Conservation (phyloP, 2,113 vertebrate genomes). For the Boleophthalmus pectinirostris region DNA sequence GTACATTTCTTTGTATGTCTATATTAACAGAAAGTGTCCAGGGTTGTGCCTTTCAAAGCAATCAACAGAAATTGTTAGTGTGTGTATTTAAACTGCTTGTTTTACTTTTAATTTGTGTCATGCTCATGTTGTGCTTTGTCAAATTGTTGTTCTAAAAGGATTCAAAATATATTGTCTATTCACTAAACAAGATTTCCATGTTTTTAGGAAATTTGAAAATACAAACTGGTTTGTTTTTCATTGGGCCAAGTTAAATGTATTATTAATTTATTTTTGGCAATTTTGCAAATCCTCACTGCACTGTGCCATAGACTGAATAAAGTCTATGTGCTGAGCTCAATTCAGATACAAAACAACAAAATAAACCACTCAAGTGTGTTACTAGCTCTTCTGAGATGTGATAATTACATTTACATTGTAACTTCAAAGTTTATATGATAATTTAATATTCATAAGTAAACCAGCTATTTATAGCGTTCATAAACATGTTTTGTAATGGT, state of each 20-base stretch:
- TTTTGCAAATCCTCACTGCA: background rate
- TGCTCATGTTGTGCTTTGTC: background rate
- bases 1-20: constrained; percentile 1
- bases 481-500: background rate
- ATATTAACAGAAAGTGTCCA: constrained; percentile 25
- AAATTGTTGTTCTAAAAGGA: background rate
- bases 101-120: background rate
- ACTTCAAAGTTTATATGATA: background rate
- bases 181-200: background rate
- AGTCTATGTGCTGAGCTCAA: background rate
- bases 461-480: background rate
- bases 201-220: too few relatives aligned
- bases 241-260: background rate
- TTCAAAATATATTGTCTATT: background rate
- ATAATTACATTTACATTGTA: background rate
- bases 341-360: background rate
- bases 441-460: background rate
- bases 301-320: too few relatives aligned
- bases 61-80: constrained; percentile 39
- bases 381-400: background rate
- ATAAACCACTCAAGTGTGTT: background rate
- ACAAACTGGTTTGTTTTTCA: background rate
- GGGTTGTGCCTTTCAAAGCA: constrained; percentile 59
- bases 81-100: constrained; percentile 1
- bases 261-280: background rate